Evolutionary conservation across 2,797 vertebrate species (phyloP).

Genomic region (Lycodopsis pacificus): DNA sequence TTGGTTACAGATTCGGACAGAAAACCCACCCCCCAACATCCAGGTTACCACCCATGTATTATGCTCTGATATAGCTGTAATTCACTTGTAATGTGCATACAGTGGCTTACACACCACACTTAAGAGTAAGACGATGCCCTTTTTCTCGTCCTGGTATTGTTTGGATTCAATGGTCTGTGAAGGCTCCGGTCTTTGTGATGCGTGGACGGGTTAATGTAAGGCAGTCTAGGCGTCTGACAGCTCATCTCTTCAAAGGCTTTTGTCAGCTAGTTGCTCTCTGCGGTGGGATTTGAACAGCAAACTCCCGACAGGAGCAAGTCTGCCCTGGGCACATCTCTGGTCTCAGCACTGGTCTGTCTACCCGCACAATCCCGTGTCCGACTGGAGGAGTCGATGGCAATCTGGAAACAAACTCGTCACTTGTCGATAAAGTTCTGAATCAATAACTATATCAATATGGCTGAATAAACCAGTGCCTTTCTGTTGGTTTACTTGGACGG

Average conservation of each 20-base stretch:
- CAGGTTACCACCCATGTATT: not conserved
- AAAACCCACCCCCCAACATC: not conserved
- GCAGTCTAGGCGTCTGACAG: slow-evolving; percentile 53
- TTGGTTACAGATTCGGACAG: not conserved
- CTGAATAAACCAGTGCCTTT: not conserved
- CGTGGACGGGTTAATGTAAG: slow-evolving; percentile 58
- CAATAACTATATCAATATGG: not conserved
- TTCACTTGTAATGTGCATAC: not conserved
- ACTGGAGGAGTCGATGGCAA: slow-evolving; percentile 25
- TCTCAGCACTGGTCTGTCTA: slow-evolving; percentile 51
- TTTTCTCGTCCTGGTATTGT: slow-evolving; percentile 5
- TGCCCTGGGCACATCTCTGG: slow-evolving; percentile 46
- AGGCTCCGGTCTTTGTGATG: slow-evolving; percentile 33
- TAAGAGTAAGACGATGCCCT: not conserved
- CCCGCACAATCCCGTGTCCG: slow-evolving; percentile 47
- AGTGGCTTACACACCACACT: not conserved
- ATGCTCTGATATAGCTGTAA: not conserved
- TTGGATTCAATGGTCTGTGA: slow-evolving; percentile 27
- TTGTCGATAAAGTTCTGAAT: slow-evolving; percentile 8
- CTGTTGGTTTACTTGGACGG: slow-evolving; percentile 1
- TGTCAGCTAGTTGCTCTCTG: slow-evolving; percentile 57
- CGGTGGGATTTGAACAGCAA: slow-evolving; percentile 53
- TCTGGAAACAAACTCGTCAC: slow-evolving; percentile 19
- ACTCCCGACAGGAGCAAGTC: slow-evolving; percentile 44
- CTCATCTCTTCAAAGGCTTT: slow-evolving; percentile 67